Evolutionary conservation across 2,888 invertebrate genomes (phyloP).

Genomic region (Coenonympha glycerion): DNA sequence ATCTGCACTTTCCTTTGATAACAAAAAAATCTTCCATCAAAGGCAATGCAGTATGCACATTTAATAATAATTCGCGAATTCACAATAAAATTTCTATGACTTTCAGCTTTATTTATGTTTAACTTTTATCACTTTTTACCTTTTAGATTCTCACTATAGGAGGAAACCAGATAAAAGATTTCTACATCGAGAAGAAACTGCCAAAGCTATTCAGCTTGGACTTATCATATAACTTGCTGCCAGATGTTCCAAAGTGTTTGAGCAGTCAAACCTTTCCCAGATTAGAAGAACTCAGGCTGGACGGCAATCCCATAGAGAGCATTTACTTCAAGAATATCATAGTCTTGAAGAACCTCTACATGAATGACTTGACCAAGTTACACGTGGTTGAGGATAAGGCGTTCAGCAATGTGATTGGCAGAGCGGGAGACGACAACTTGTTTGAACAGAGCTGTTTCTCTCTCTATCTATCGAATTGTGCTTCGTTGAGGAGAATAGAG

Average conservation of each 20-base stretch:
- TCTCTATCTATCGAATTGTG: slow-evolving; percentile 66
- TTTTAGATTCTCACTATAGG: slow-evolving; percentile 64
- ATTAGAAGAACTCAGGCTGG: slow-evolving; percentile 67
- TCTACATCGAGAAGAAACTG: slow-evolving; percentile 61
- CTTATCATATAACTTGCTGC: slow-evolving; percentile 67
- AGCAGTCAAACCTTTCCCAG: slow-evolving; percentile 61
- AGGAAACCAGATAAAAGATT: slow-evolving; percentile 62
- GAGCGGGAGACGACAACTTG: slow-evolving; percentile 41
- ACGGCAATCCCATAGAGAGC: slow-evolving; percentile 68
- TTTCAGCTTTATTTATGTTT: no score
- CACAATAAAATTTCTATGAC: no score
- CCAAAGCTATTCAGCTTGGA: slow-evolving; percentile 65
- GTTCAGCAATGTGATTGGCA: slow-evolving; percentile 66
- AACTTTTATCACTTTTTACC: no score
- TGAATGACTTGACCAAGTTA: slow-evolving; percentile 56
- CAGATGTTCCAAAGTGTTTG: slow-evolving; percentile 61
- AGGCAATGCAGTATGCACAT: no score
- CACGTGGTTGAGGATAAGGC: slow-evolving; percentile 57
- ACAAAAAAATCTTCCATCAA: no score
- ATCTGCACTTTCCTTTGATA: no score
- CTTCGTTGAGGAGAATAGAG: slow-evolving; percentile 52
- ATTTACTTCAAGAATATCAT: slow-evolving; percentile 69
- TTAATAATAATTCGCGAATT: no score
- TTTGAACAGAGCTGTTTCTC: slow-evolving; percentile 58
- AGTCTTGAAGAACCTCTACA: slow-evolving; percentile 57